These are phyloP conservation scores for Paramisgurnus dabryanus DNA, from an alignment of 2,113 vertebrate genomes.

Conservation along the genomic window DNA sequence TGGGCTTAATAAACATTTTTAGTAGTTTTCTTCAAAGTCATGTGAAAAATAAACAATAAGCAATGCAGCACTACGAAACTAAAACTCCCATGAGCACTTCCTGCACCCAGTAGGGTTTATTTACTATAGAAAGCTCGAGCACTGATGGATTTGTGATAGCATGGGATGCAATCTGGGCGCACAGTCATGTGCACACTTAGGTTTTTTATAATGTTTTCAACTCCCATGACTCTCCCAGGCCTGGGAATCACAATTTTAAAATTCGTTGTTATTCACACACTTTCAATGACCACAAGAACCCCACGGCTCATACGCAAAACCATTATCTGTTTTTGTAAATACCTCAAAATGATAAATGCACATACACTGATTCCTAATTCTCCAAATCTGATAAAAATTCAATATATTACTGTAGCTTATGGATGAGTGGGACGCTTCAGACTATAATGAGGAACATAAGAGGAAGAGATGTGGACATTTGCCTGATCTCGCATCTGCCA, in stretches of 20 bases:
- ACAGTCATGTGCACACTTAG: too few species aligned
- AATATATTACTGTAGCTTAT: conserved; percentile 7
- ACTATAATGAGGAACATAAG: conserved; percentile 51
- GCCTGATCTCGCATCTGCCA: conserved; percentile 30
- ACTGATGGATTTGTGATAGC: too few species aligned
- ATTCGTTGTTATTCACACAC: not conserved
- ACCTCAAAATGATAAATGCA: conserved; percentile 36
- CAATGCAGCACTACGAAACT: too few species aligned
- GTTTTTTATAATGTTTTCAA: not conserved
- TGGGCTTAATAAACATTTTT: too few species aligned
- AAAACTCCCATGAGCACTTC: too few species aligned
- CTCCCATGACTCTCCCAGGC: not conserved
- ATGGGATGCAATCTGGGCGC: too few species aligned
- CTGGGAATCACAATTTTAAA: not conserved
- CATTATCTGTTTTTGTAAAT: conserved; percentile 42
- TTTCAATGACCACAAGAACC: not conserved
- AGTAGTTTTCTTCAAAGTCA: too few species aligned
- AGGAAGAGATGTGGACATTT: conserved; percentile 44
- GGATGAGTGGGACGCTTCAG: conserved; percentile 30
- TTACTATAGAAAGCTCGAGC: too few species aligned
- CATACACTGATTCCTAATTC: conserved; percentile 23
- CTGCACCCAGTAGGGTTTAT: too few species aligned
- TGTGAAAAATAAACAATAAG: too few species aligned
- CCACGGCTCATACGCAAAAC: conserved; percentile 5
- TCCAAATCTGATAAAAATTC: conserved; percentile 41